phyloP scores from a whole-genome alignment of 2,113 vertebrate species.

The Onychostoma macrolepis region DNA sequence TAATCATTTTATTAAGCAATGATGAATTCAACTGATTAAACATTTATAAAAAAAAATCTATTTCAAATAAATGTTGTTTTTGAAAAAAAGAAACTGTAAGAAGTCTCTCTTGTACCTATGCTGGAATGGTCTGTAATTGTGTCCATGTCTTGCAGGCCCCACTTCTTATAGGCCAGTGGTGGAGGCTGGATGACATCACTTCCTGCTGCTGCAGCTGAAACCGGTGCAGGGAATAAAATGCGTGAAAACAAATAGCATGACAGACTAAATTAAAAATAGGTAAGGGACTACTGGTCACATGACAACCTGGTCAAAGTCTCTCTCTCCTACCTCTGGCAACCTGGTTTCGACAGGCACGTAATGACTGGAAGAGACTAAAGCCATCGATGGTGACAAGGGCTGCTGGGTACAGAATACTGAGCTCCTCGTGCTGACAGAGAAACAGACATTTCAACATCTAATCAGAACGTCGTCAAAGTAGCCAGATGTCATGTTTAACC shows the following conservation, averaged over 20 bases:
- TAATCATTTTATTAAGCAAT: background rate
- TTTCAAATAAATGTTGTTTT: background rate
- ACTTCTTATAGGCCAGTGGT: constrained; percentile 97
- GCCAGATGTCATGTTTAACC: background rate
- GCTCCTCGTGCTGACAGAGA: constrained; percentile 87
- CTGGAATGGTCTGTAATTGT: constrained; percentile 91
- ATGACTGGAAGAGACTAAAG: constrained; percentile 97
- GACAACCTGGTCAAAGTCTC: background rate
- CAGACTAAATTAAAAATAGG: background rate
- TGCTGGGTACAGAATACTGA: constrained; percentile 93
- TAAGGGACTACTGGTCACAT: background rate
- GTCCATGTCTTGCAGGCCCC: constrained; percentile 96
- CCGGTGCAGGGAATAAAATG: background rate
- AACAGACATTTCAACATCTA: constrained; percentile 4
- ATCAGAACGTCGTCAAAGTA: background rate
- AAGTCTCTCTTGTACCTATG: constrained; percentile 77
- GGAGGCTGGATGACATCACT: constrained; percentile 94
- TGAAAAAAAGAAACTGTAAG: background rate
- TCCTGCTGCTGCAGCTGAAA: constrained; percentile 90
- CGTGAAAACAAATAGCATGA: background rate
- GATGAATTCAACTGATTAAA: background rate
- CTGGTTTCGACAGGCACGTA: constrained; percentile 97
- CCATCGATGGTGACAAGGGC: constrained; percentile 97
- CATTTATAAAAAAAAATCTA: background rate
- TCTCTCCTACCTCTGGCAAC: constrained; percentile 88